Conservation (phyloP, 2,797 vertebrate genomes). For the Clamator glandarius region DNA sequence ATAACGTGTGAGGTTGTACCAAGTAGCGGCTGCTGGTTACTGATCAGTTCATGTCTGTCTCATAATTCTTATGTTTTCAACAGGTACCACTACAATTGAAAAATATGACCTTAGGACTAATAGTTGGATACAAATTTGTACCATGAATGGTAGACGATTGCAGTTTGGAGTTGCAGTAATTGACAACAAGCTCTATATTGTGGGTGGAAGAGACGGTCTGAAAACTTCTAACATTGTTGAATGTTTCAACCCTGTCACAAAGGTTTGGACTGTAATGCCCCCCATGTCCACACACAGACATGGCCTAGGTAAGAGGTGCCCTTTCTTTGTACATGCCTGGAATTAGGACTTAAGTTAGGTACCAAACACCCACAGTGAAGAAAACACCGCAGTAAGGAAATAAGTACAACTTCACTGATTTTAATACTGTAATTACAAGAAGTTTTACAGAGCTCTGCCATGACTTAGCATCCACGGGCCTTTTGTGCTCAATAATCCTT, state of each 20-base stretch:
- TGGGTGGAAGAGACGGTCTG: slow-evolving; percentile 94
- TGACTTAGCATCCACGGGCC: neutral
- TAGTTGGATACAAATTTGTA: slow-evolving; percentile 91
- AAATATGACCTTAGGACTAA: slow-evolving; percentile 96
- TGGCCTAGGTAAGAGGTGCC: slow-evolving; percentile 85
- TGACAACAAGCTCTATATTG: slow-evolving; percentile 94
- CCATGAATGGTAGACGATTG: slow-evolving; percentile 91
- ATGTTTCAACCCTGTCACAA: slow-evolving; percentile 91
- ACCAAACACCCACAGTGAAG: neutral
- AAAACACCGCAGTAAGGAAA: neutral
- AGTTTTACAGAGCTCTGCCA: neutral
- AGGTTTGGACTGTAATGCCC: slow-evolving; percentile 96
- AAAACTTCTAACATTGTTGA: slow-evolving; percentile 98
- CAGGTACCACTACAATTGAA: slow-evolving; percentile 95
- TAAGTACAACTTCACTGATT: neutral
- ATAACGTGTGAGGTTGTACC: neutral
- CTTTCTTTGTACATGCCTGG: neutral
- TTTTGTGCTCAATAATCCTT: neutral
- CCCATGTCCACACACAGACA: slow-evolving; percentile 99
- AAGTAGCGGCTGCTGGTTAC: neutral
- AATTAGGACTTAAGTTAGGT: neutral
- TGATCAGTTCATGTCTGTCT: neutral
- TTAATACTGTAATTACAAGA: neutral
- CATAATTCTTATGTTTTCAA: neutral
- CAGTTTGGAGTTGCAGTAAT: slow-evolving; percentile 98